A percentile compares a stretch with the other conserved stretches of the same genome.
Conservation (phyloP, 2,888 invertebrate species). For the Coenonympha arcania region DNA sequence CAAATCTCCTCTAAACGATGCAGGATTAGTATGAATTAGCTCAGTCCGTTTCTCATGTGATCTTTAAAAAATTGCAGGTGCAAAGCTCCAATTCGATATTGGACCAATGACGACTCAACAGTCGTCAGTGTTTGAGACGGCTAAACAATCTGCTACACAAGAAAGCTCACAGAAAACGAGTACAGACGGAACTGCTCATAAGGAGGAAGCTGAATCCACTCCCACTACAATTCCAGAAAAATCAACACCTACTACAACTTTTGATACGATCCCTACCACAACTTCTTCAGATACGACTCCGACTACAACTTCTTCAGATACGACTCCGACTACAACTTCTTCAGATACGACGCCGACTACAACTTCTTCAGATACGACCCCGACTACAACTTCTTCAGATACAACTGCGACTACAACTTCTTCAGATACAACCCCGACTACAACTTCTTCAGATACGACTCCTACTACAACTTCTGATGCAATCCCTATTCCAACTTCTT, state of each 20-base stretch:
- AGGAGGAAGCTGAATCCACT: too few relatives aligned
- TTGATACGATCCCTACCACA: neutral
- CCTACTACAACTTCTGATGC: neutral
- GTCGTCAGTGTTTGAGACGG: neutral
- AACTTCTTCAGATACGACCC: neutral
- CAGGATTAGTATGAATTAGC: too few relatives aligned
- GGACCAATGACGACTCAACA: slow-evolving; percentile 8
- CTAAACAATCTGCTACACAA: slow-evolving; percentile 1
- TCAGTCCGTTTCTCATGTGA: too few relatives aligned
- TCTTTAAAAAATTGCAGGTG: slow-evolving; percentile 10
- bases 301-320: slow-evolving; percentile 8
- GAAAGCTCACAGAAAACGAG: neutral
- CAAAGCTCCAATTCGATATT: slow-evolving; percentile 13
- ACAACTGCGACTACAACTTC: too few relatives aligned
- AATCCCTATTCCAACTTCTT: slow-evolving; percentile 10
- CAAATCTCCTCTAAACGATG: too few relatives aligned
- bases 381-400: neutral
- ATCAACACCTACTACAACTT: neutral
- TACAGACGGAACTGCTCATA: too few relatives aligned
- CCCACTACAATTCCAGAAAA: too few relatives aligned
- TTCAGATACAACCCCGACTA: too few relatives aligned
- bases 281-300: slow-evolving; percentile 1
- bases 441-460: neutral
- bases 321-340: slow-evolving; percentile 2
- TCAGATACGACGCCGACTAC: slow-evolving; percentile 5